phyloP scores from a whole-genome alignment of 2,797 vertebrate genomes.

The Sphenopsis melanotis region DNA sequence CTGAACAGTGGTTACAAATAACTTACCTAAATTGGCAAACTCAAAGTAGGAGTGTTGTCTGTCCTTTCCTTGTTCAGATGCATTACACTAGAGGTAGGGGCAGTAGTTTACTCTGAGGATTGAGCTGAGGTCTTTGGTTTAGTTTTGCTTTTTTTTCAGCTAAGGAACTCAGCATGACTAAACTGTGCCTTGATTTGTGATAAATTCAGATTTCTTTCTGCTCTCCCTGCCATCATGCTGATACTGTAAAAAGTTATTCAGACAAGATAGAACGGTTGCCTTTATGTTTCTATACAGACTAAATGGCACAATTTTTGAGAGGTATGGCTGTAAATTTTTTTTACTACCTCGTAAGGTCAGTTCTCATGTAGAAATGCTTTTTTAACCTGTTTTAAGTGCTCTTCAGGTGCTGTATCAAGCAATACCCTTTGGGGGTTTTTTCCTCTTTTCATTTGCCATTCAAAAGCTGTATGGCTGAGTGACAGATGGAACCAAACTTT shows the following conservation, averaged over 20 bases:
- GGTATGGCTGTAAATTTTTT: not conserved
- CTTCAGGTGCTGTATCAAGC: not conserved
- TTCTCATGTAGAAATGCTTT: not conserved
- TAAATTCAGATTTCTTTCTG: not conserved
- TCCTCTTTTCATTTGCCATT: not conserved
- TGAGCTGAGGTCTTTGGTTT: not conserved
- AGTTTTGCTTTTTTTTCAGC: not conserved
- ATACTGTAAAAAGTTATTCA: not conserved
- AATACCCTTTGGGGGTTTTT: not conserved
- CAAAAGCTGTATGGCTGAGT: not conserved
- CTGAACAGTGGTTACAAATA: not conserved
- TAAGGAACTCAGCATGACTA: not conserved
- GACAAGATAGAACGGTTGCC: not conserved
- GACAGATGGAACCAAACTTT: not conserved
- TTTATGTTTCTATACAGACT: not conserved
- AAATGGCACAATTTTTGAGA: not conserved
- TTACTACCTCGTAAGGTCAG: not conserved
- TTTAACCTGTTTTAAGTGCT: not conserved
- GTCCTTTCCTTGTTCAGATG: not conserved
- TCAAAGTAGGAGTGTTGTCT: not conserved
- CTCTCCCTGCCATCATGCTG: not conserved
- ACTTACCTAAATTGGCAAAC: not conserved
- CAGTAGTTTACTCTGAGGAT: not conserved
- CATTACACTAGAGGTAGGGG: not conserved
- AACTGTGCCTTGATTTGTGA: not conserved